A percentile compares a stretch with the other conserved stretches of the same genome.
These are phyloP conservation scores for Bicyclus anynana DNA, from an alignment of 1,140 invertebrate species.

Conservation along the genomic window DNA sequence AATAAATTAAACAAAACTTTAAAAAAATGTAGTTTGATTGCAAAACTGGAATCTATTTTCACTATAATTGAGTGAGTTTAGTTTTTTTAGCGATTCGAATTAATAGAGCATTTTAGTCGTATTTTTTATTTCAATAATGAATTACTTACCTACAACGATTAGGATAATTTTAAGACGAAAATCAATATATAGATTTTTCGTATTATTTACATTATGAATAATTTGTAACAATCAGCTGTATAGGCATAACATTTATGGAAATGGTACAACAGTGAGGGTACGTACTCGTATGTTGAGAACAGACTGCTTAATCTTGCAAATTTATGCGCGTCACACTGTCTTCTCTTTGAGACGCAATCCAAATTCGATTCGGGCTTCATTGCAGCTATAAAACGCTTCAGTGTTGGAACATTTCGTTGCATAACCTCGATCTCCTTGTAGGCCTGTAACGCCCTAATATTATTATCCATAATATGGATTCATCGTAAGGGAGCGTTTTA, in stretches of 20 bases:
- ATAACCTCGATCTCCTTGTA: slow-evolving; percentile 49
- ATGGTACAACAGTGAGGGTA: slow-evolving; percentile 32
- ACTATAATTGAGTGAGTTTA: no score
- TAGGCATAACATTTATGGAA: slow-evolving; percentile 59
- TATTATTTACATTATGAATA: no score
- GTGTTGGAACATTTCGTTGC: slow-evolving; percentile 56
- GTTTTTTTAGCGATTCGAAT: no score
- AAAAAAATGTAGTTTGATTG: no score
- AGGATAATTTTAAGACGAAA: no score
- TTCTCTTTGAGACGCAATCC: slow-evolving; percentile 57
- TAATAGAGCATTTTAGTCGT: no score
- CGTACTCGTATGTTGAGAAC: slow-evolving; percentile 11
- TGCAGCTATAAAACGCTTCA: slow-evolving; percentile 57
- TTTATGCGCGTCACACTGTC: slow-evolving; percentile 69
- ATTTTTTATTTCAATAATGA: no score
- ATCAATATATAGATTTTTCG: no score
- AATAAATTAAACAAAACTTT: no score
- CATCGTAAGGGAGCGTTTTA: neutral
- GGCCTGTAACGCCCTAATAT: slow-evolving; percentile 30
- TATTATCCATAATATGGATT: neutral
- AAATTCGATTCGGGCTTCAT: slow-evolving; percentile 63
- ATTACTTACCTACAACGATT: no score
- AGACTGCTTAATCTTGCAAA: slow-evolving; percentile 63
- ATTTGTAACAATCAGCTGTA: no score
- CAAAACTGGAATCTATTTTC: no score